Evolutionary conservation across 2,113 vertebrate genomes (phyloP).

Genomic region (Butastur rufipennis): DNA sequence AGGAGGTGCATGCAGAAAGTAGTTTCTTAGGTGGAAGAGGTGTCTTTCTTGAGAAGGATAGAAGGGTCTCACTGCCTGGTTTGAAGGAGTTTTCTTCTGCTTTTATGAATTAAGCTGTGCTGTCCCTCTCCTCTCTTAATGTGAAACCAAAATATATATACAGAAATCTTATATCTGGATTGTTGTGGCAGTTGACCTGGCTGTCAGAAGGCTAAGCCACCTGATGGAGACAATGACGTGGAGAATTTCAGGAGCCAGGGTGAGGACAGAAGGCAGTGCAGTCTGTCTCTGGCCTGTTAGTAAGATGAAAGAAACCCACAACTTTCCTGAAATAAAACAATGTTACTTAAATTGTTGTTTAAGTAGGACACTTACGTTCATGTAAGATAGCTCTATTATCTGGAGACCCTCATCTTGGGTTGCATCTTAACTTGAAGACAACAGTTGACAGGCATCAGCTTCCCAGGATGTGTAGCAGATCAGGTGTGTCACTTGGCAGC

Average conservation of each 20-base stretch:
- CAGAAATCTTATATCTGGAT: neutral
- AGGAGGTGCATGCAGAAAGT: neutral
- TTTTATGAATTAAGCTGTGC: neutral
- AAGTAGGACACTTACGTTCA: neutral
- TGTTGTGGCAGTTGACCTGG: neutral
- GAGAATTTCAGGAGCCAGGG: neutral
- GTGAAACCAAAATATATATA: neutral
- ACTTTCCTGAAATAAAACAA: neutral
- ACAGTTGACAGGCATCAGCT: neutral
- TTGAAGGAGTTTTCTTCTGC: neutral
- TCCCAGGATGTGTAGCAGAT: neutral
- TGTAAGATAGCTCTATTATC: neutral
- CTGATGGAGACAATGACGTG: neutral
- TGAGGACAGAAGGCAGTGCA: neutral
- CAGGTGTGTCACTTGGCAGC: neutral
- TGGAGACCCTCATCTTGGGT: neutral
- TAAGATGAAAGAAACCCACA: neutral
- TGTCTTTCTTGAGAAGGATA: neutral
- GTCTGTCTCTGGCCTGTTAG: neutral
- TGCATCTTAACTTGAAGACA: neutral
- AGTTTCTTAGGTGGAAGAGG: neutral
- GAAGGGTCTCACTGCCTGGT: accelerated
- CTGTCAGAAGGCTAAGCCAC: neutral
- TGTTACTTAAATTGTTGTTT: neutral
- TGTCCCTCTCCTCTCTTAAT: neutral